Conservation (phyloP, 2,888 invertebrate genomes). For the Aelia acuminata region DNA sequence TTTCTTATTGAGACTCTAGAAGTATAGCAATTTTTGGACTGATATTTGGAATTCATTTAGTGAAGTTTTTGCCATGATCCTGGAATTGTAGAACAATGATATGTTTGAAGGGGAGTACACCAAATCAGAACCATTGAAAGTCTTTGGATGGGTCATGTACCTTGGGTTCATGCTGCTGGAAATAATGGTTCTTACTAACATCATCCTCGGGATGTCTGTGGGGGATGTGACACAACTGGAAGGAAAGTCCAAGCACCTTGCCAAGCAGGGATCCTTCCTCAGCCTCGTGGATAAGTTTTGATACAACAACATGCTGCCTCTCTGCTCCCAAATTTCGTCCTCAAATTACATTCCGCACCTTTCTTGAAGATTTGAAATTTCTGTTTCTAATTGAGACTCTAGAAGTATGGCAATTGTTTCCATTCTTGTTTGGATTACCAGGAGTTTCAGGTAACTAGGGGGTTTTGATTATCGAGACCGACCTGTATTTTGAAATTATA, state of each 20-base stretch:
- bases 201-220: slow-evolving; percentile 43
- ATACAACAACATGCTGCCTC: background rate
- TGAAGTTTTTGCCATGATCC: slow-evolving; percentile 12
- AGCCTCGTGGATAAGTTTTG: slow-evolving; percentile 46
- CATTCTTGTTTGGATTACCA: too few species aligned
- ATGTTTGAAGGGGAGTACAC: background rate
- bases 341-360: too few species aligned
- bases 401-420: too few species aligned
- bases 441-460: too few species aligned
- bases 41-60: slow-evolving; percentile 24
- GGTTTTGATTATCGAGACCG: too few species aligned
- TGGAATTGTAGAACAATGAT: slow-evolving; percentile 5
- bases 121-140: background rate
- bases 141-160: background rate
- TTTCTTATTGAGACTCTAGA: too few species aligned
- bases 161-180: slow-evolving; percentile 14
- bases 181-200: slow-evolving; percentile 24
- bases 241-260: background rate
- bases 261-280: slow-evolving; percentile 30
- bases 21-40: too few species aligned
- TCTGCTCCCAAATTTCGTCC: background rate
- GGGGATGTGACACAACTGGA: slow-evolving; percentile 11
- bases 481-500: too few species aligned
- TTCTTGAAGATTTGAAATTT: too few species aligned
- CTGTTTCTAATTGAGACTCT: too few species aligned